phyloP scores from a whole-genome alignment of 2,888 invertebrate genomes.

The Cryptus viduatorius region DNA sequence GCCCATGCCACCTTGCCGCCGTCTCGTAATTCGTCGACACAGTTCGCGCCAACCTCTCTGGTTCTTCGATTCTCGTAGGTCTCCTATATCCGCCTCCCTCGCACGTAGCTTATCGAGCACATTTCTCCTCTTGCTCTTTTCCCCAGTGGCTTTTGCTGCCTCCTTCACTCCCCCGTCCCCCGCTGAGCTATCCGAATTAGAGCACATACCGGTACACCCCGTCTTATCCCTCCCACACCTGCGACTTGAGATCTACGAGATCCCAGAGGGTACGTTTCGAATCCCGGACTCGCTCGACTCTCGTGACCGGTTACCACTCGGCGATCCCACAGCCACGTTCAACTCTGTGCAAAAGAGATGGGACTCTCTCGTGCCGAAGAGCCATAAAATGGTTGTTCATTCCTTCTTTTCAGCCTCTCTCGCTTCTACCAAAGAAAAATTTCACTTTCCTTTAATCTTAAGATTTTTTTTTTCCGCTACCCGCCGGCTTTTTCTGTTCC shows the following conservation, averaged over 20 bases:
- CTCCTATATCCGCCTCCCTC: background rate
- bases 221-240: slow-evolving; percentile 2
- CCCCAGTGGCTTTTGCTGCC: background rate
- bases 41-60: slow-evolving; percentile 21
- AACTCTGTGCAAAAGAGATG: slow-evolving; percentile 60
- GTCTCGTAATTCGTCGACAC: slow-evolving; percentile 19
- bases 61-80: slow-evolving; percentile 25
- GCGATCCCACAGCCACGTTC: slow-evolving; percentile 26
- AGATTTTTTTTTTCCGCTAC: slow-evolving; percentile 50
- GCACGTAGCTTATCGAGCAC: slow-evolving; percentile 8
- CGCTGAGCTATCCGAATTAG: slow-evolving; percentile 3
- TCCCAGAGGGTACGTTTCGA: slow-evolving; percentile 26
- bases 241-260: slow-evolving; percentile 44
- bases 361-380: slow-evolving; percentile 68
- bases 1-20: slow-evolving; percentile 32
- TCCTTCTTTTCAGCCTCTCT: slow-evolving; percentile 53
- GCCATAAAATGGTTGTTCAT: slow-evolving; percentile 71
- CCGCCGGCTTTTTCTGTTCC: slow-evolving; percentile 34
- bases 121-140: background rate
- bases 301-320: slow-evolving; percentile 48
- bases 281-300: slow-evolving; percentile 32
- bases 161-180: background rate
- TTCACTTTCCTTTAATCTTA: slow-evolving; percentile 36
- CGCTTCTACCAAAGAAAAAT: slow-evolving; percentile 44
- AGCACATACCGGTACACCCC: slow-evolving; percentile 1